Percentiles rank a stretch among this genome's conserved stretches.
phyloP scores from a whole-genome alignment of 1,140 invertebrate species.

The Euura saliciscinereae region DNA sequence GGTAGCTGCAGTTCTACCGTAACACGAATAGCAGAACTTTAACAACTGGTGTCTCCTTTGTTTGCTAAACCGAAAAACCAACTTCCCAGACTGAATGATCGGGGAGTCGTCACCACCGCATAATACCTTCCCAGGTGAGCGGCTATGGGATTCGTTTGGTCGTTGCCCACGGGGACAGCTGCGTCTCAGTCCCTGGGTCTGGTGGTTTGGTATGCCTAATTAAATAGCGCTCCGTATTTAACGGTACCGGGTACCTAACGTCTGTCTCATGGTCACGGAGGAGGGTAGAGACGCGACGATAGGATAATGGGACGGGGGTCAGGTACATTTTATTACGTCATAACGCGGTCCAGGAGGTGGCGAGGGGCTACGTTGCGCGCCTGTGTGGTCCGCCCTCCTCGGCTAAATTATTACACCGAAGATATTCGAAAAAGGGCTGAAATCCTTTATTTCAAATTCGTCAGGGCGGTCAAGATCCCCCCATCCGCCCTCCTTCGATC shows the following conservation, averaged over 20 bases:
- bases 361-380: background rate
- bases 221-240: constrained; percentile 7
- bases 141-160: background rate
- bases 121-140: no score
- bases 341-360: constrained; percentile 4
- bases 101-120: no score
- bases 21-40: no score
- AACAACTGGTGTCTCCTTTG: no score
- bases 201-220: background rate
- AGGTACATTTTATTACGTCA: background rate
- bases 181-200: background rate
- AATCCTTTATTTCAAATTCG: background rate
- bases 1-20: no score
- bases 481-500: no score
- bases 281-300: no score
- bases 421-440: background rate
- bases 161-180: background rate
- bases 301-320: no score
- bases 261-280: no score
- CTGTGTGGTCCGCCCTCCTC: constrained; percentile 1
- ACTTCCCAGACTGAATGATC: no score
- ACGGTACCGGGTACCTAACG: background rate
- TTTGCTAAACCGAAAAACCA: no score
- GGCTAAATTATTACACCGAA: background rate
- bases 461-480: no score